A percentile compares a stretch with the other conserved stretches of the same genome.
Evolutionary conservation across 2,113 vertebrate species (phyloP).

Genomic region (Eulemur rufifrons): DNA sequence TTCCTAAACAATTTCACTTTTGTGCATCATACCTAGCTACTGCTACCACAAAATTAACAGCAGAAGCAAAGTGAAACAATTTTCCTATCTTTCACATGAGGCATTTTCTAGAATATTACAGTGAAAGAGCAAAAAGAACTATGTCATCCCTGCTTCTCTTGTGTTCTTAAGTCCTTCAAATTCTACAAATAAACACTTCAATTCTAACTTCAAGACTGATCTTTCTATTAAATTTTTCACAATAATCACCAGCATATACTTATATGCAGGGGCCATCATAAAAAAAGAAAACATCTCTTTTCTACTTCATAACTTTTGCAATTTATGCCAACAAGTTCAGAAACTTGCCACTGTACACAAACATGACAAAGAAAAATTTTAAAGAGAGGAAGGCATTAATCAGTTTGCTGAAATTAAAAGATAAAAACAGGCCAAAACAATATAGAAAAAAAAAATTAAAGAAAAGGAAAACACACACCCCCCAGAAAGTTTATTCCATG

Average conservation of each 20-base stretch:
- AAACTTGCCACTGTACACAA: slow-evolving; percentile 36
- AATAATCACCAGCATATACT: neutral
- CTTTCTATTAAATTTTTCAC: neutral
- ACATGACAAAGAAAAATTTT: slow-evolving; percentile 9
- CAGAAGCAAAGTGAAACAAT: neutral
- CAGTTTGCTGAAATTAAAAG: slow-evolving; percentile 39
- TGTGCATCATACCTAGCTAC: neutral
- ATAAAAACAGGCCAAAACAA: neutral
- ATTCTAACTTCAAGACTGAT: neutral
- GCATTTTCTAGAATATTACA: neutral
- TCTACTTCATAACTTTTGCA: slow-evolving; percentile 2
- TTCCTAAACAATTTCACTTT: neutral
- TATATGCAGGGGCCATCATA: neutral
- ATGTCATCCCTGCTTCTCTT: neutral
- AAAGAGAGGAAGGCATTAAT: slow-evolving; percentile 2
- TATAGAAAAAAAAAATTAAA: neutral
- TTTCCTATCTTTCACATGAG: neutral
- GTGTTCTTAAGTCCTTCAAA: neutral
- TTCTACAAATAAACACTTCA: neutral
- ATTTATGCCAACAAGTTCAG: slow-evolving; percentile 36
- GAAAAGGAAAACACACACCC: neutral
- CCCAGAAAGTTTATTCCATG: neutral
- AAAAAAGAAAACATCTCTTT: neutral
- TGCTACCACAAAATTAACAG: neutral
- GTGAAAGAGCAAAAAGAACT: slow-evolving; percentile 29